Conservation (phyloP, 2,113 vertebrate species). For the Solenodon paradoxus region DNA sequence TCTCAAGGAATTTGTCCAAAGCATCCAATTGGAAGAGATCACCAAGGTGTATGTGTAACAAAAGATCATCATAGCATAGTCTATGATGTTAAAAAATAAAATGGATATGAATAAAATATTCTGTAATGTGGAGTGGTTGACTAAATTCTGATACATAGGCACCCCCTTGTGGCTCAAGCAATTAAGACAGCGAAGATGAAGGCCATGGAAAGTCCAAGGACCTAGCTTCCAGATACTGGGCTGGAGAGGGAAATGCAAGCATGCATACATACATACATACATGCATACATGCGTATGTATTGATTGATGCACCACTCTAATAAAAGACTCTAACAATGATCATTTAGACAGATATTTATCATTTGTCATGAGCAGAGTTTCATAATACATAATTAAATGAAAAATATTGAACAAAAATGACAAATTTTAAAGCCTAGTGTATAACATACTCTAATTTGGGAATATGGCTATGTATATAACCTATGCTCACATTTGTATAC, state of each 20-base stretch:
- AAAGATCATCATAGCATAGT: neutral
- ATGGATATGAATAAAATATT: neutral
- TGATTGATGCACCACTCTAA: neutral
- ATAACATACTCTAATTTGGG: neutral
- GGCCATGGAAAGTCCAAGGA: no score
- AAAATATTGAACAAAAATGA: neutral
- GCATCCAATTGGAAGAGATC: neutral
- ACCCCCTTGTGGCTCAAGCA: no score
- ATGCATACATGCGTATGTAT: no score
- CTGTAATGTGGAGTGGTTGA: neutral
- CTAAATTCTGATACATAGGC: no score
- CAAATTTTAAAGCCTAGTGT: neutral
- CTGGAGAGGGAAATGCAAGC: no score
- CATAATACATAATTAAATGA: neutral
- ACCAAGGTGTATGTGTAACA: neutral
- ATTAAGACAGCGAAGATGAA: no score
- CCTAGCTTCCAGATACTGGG: no score
- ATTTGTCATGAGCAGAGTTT: neutral
- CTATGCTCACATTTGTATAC: neutral
- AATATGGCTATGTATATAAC: neutral
- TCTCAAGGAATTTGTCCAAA: constrained; percentile 25
- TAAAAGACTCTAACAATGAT: neutral
- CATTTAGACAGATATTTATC: neutral
- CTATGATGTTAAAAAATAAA: neutral
- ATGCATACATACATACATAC: no score